Base-by-base conservation (phyloP, 2,113 vertebrate genomes). In the Notiomystis cincta region DNA sequence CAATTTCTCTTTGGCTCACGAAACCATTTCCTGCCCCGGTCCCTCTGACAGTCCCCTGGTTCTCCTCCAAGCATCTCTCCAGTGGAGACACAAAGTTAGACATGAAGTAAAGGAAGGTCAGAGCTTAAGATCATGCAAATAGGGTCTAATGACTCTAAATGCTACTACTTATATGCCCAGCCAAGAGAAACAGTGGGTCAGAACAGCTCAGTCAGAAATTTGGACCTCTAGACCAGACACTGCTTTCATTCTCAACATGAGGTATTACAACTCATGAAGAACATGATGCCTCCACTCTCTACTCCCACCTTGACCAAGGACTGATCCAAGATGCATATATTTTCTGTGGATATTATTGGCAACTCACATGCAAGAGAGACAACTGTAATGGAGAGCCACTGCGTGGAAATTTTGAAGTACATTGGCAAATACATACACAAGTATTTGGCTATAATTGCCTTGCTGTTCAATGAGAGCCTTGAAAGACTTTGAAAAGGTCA, bases 1-100 rank as follows among this genome's bases (percentile, higher is more conserved):
- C 40, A 22, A 6, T 96, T 90, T 96, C 86, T 37, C 72, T 88
- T 58, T 61, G 72, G 72, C 69, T 89, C 69, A 33, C 35, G 60
- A 90, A 92, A 92, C 21, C 30, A 14, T 92, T 94, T 96, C 95
- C 93, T 92, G 79, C 16, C 51, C 35, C 0, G 0, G 22, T 53
- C 51, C 37, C 23, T 70, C 79, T 86, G 67, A 83, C 71, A 71
- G 54, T 42, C 16, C 64, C 15, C 30, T 95, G 76, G 65, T 92
- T 86, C 38, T 73, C 28, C 75, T 94, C 79, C 82, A 86, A 88
- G 22, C 64, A 60, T 57, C 64, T 71, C 24, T 75, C 31, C 56
- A 67, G 44, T 3, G 40, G 35, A 76, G 42, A 82, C 13, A 51
- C 18, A 71, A 90, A 94, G 56, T 28, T 80, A 86, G 45, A 66